Evolutionary conservation across 2,797 vertebrate genomes (phyloP).

Genomic region (Otus scops): DNA sequence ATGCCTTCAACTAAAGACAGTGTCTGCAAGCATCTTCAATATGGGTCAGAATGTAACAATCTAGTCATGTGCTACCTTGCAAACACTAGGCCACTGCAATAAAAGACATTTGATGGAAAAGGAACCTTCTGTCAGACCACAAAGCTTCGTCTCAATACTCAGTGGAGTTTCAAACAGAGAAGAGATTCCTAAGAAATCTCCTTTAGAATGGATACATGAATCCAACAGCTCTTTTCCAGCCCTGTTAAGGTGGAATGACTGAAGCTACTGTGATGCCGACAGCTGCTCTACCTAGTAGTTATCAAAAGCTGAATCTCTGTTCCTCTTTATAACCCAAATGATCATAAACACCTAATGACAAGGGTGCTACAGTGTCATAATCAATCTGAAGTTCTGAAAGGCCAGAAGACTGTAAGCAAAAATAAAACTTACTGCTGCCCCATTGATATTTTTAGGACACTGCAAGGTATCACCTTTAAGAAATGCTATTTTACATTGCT

Average conservation of each 20-base stretch:
- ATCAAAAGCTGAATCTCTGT: not conserved
- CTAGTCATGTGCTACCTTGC: not conserved
- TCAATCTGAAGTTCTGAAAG: not conserved
- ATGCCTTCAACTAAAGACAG: not conserved
- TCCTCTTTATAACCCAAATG: not conserved
- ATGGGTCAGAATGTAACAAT: not conserved
- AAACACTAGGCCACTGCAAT: not conserved
- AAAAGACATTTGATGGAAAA: not conserved
- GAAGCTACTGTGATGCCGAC: not conserved
- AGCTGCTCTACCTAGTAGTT: not conserved
- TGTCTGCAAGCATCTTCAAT: fast-evolving
- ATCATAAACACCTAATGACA: not conserved
- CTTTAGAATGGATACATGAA: not conserved
- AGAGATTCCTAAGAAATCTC: not conserved
- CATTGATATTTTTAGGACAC: not conserved
- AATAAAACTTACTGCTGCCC: not conserved
- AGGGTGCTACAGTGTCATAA: not conserved
- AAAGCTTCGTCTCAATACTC: not conserved
- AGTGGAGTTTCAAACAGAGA: not conserved
- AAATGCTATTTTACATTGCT: not conserved
- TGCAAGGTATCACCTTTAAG: not conserved
- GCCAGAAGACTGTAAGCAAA: not conserved
- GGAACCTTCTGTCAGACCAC: not conserved
- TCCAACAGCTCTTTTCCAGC: not conserved
- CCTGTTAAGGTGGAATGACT: not conserved